Base-by-base conservation (phyloP, 1,140 invertebrate genomes). In the Hylaeus anthracinus region DNA sequence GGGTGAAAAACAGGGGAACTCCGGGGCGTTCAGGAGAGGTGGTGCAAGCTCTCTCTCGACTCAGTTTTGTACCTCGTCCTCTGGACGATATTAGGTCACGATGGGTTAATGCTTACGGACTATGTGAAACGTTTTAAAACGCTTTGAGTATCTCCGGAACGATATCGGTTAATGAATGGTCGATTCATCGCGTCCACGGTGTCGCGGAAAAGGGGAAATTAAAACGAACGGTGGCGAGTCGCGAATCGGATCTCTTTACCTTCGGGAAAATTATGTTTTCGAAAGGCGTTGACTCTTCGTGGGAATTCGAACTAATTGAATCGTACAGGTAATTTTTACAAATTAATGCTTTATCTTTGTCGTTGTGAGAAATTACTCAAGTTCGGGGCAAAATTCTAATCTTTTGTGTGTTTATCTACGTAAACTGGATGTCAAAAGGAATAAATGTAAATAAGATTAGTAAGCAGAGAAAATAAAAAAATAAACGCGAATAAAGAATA, bases 71-170 rank as follows among this genome's bases (percentile, higher is more conserved):
- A 71, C 43, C 45, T 78, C n/a, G n/a, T 43, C 67, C 48, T 41
- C 5, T 2, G n/a, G 45, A 78, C 58, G 67, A 78, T 78, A 78
- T 77, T 77, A 70, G 58, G 67, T 78, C 67, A 72, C 39, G 48
- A 78, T 71, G 58, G 45, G 58, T 53, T 78, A 78, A 78, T 78
- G 39, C 67, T 72, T 71, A 78, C 10, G 26, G 56, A 41, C 45
- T 61, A 53, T 43, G 39, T 26, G 45, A 63, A 63, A 71, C 39
- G 15, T 51, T 71, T 71, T 78, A 51, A 70, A 71, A 71, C 12
- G 37, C 74, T 77, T 69, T 61, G 1, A 60, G 26, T n/a, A 45
- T 48, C 4, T 14, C 14, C 6, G 9, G 14, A 60, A 76, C 12
- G n/a, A 67, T 48, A 26, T 39, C 10, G 15, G 8, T 58, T 58